Evolutionary conservation across 2,797 vertebrate species (phyloP).

Genomic region (Apogon hyalosoma): DNA sequence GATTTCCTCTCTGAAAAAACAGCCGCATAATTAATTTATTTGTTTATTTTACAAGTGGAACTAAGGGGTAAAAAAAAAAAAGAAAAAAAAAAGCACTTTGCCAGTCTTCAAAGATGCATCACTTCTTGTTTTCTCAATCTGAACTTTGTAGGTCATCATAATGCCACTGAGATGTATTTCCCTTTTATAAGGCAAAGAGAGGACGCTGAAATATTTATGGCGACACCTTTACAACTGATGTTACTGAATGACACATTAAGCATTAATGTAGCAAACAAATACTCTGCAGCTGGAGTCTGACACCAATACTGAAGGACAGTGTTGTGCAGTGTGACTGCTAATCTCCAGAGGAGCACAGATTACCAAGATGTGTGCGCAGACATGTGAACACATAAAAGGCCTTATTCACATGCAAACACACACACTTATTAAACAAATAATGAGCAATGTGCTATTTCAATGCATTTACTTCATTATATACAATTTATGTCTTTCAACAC

Average conservation of each 20-base stretch:
- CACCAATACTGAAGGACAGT: conserved; percentile 45
- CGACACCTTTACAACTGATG: conserved; percentile 66
- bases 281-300: conserved; percentile 52
- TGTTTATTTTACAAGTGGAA: conserved; percentile 70
- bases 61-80: not conserved
- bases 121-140: conserved; percentile 43
- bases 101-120: conserved; percentile 59
- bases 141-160: conserved; percentile 67
- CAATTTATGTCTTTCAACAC: conserved; percentile 19
- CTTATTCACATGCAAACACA: conserved; percentile 40
- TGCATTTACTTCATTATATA: conserved; percentile 31
- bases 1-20: conserved; percentile 69
- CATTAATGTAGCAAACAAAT: conserved; percentile 74
- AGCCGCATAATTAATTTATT: conserved; percentile 77
- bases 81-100: conserved; percentile 29
- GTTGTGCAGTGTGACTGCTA: conserved; percentile 11
- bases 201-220: conserved; percentile 69
- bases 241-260: conserved; percentile 71
- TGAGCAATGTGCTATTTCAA: conserved; percentile 19
- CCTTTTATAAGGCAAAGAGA: conserved; percentile 41
- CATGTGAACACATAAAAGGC: conserved; percentile 32
- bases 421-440: conserved; percentile 53
- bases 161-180: conserved; percentile 52
- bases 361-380: conserved; percentile 22
- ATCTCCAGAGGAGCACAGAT: conserved; percentile 47